Evolutionary conservation across 2,113 vertebrate genomes (phyloP), one percentile per base, ranked within the genome.

Genomic region (Panurus biarmicus): DNA sequence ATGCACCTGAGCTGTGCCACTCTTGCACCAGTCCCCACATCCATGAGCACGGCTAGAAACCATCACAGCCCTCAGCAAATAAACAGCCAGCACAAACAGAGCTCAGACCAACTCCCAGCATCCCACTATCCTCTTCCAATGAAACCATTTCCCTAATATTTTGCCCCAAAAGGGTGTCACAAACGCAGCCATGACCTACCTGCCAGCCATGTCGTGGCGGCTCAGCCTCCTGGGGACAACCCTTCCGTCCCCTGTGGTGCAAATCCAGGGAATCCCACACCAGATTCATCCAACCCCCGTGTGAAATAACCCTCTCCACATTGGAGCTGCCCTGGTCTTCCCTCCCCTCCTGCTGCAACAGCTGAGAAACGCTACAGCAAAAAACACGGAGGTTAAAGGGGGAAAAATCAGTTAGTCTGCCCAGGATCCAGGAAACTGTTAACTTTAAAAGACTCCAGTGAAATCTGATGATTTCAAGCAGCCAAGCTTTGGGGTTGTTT

Each of bases 381-480:
- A 50, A 85, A 51, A 2, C 36, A 53, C 0, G 1, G 67, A 85
- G 67, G 45, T 47, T 72, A 69, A 53, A 58, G 60, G 74, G 74
- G n/a, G 51, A 64, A 81, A 72, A 84, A 38, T 44, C 54, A 80
- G 57, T 42, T n/a, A 18, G 57, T 50, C 89, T 91, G 78, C 79
- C 36, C 33, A 70, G 57, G 85, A 93, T 95, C 69, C 94, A 95
- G 94, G 95, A 95, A 95, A 95, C 91, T 56, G 90, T 95, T 95
- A 93, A 95, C 73, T 95, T 77, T 50, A 51, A 77, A 71, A 76
- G 84, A 10, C 87, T 93, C 54, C 86, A 79, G 26, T 87, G 85
- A 83, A 91, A 89, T 28, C n/a, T 22, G 74, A 94, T 33, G 85
- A 79, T 76, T 91, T 76, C 67, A 60, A 93, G 69, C 91, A 95